Evolutionary conservation across 1,140 invertebrate species (phyloP), one percentile per base, ranked within the genome.

Genomic region (Cyclina sinensis): DNA sequence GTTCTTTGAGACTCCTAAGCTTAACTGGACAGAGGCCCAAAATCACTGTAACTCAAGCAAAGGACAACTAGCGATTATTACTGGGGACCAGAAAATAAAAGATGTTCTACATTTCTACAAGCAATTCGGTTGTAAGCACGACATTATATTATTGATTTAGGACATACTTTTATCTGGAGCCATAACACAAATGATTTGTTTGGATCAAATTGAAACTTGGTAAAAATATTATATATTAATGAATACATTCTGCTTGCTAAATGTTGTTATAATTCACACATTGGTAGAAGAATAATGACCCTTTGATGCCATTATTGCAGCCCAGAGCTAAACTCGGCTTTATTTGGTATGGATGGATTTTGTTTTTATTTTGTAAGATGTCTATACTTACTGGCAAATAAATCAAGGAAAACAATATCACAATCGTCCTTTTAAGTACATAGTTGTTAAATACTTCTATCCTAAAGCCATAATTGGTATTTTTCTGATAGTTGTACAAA

Each of bases 11-110:
- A 57, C n/a, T 30, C 43, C 43, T 0, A 48, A 51, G 4, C 27
- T 78, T 24, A 78, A 78, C 74, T 78, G 74, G 74, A 78, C 74
- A 18, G 48, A 78, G 0, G 74, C 74, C 24, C 74, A 78, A n/a
- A 7, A 0, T 5, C 48, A 51, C 27, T 78, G 74, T 35, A 78
- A 78, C 74, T 32, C n/a, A 32, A 54, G 14, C 24, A 78, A 78
- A 35, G 74, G 74, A 35, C 74, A 78, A 37, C 27, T 78, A 11
- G 74, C 74, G 7, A 78, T 78, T 16, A 54, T 78, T 1, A 78
- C 74, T 0, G 74, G 27, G 0, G 43, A 78, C 7, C 43, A 78
- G 27, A 78, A 78, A n/a, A 78, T 78, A 57, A 48, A 54, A n/a
- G 74, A 78, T 35, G 74, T 78, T 0, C 46, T 78, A 0, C 2